Evolutionary conservation across 2,888 invertebrate species (phyloP).

Genomic region (Parapristionchus giblindavisi): DNA sequence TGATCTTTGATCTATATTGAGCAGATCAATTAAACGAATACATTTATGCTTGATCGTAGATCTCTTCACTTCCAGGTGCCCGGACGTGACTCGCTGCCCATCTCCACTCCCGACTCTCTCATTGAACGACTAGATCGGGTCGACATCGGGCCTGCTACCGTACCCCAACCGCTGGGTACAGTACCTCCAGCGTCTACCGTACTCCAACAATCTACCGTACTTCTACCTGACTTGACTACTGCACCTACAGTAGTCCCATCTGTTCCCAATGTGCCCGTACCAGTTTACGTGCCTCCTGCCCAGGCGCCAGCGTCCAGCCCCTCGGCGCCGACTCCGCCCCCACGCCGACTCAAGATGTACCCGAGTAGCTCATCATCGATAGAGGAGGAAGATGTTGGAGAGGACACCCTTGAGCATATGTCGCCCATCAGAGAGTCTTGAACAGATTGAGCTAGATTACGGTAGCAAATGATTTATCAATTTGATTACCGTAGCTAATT

Average conservation of each 20-base stretch:
- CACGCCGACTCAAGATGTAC: neutral
- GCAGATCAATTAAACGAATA: too few species aligned
- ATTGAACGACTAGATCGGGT: neutral
- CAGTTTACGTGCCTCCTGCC: too few species aligned
- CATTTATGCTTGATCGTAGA: too few species aligned
- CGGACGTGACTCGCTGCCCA: neutral
- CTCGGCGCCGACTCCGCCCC: neutral
- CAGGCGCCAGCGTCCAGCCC: too few species aligned
- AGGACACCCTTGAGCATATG: conserved; percentile 27
- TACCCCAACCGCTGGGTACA: neutral
- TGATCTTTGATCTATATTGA: too few species aligned
- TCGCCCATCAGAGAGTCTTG: conserved; percentile 7
- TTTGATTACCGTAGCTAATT: neutral
- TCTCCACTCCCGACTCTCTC: conserved; percentile 27
- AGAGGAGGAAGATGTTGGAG: neutral
- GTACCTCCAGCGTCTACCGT: conserved; percentile 10
- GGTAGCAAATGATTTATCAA: neutral
- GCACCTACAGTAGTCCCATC: too few species aligned
- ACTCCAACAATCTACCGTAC: too few species aligned
- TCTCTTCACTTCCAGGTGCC: too few species aligned
- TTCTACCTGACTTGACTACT: too few species aligned
- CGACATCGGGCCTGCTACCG: too few species aligned
- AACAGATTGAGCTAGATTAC: too few species aligned
- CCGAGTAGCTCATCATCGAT: neutral
- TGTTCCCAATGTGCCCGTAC: too few species aligned